These are phyloP conservation scores for Oscheius sp. DNA, from an alignment of 2,888 invertebrate genomes.

Conservation along the genomic window DNA sequence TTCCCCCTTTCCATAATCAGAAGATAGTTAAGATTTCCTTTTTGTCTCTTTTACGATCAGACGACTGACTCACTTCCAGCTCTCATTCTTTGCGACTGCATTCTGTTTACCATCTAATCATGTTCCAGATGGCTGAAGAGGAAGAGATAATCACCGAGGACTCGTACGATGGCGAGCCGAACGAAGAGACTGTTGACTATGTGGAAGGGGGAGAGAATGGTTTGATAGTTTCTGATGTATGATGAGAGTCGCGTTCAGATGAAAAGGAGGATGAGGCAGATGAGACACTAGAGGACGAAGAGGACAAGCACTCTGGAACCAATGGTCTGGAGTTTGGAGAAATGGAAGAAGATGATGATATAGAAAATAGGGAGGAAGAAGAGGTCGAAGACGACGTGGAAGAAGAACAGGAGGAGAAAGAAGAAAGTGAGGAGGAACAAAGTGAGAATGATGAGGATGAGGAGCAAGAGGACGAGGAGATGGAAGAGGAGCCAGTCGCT, in stretches of 20 bases:
- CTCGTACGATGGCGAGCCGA: no score
- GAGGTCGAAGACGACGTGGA: neutral
- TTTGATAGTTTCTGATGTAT: neutral
- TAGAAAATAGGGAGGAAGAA: neutral
- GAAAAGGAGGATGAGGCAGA: neutral
- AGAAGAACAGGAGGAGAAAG: conserved; percentile 17
- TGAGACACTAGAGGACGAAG: neutral
- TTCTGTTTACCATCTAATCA: no score
- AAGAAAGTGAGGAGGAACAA: conserved; percentile 2
- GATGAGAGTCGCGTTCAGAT: neutral
- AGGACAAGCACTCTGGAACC: neutral
- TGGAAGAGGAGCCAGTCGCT: conserved; percentile 6
- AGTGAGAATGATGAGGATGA: conserved; percentile 1
- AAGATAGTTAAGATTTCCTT: no score
- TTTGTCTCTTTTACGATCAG: no score
- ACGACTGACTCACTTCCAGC: no score
- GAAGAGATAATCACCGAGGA: no score
- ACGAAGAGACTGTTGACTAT: no score
- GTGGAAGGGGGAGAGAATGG: neutral
- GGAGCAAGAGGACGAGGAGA: neutral
- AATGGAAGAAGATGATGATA: neutral
- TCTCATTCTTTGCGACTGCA: no score
- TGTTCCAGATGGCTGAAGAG: no score
- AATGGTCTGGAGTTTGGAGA: neutral
- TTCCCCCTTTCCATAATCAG: no score